Evolutionary conservation across 2,113 vertebrate species (phyloP), one percentile per base, ranked within the genome.

Genomic region (Silurus meridionalis): DNA sequence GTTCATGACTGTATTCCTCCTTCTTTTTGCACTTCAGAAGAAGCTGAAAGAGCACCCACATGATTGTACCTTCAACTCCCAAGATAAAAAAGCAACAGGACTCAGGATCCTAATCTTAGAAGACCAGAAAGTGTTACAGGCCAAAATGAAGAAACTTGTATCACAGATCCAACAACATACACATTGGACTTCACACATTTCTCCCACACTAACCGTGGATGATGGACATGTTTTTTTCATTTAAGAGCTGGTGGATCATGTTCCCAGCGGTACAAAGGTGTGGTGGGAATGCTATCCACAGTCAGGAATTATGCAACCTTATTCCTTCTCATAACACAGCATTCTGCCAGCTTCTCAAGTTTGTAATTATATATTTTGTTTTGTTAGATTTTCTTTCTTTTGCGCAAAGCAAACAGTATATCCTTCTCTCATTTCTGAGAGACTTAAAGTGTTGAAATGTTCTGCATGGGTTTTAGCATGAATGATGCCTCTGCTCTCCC

Each of bases 41-140:
- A 95, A 86, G 89, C 89, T 57, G 94, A 94, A 87, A 93, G 86
- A 86, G 90, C 91, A 11, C 94, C 94, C 86, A 95, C 94, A 90
- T 95, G 94, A 96, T 86, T 53, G 53, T 58, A 13, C 83, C 87
- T 69, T 74, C 67, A 60, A 87, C 72, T 82, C 69, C 80, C 88
- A 88, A 64, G 87, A 86, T 23, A 78, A 23, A 83, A 71, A 82
- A 63, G 69, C 92, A 85, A 88, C 85, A 88, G 82, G n/a, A 85
- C n/a, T 55, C 80, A 46, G 19, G 58, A 63, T 88, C 83, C 88
- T 89, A 83, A 89, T 88, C 87, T 88, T 71, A 83, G 17, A 89
- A 88, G 84, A 75, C 89, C 37, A 52, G 71, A 91, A 89, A 89
- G 77, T 53, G 61, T 83, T 89, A 88, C 87, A 86, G 71, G 37